These are phyloP conservation scores for Aporophyla nigra DNA, from an alignment of 2,888 invertebrate species.

Conservation along the genomic window DNA sequence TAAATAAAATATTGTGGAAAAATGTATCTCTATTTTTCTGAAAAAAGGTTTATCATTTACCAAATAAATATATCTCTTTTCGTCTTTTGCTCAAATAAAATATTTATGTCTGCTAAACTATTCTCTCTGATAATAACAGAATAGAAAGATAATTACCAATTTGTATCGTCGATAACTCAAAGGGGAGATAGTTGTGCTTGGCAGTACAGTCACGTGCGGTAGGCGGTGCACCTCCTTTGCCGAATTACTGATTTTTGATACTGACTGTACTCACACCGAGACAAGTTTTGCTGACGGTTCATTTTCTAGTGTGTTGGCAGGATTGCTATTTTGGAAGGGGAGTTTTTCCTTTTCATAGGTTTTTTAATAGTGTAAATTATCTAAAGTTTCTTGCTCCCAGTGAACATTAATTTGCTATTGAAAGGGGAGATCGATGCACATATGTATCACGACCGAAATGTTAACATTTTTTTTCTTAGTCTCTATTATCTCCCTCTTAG, in stretches of 20 bases:
- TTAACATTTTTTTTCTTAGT: no score
- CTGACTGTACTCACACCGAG: conserved; percentile 15
- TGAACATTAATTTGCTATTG: no score
- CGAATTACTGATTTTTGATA: conserved; percentile 62
- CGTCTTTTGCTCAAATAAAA: conserved; percentile 10
- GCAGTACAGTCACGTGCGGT: conserved; percentile 59
- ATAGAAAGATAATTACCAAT: conserved; percentile 66
- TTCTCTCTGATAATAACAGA: conserved; percentile 46
- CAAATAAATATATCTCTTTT: conserved; percentile 1
- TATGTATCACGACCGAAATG: no score
- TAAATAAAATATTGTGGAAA: conserved; percentile 1
- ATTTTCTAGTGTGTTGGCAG: background rate
- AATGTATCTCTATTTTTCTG: background rate
- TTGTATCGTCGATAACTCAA: conserved; percentile 62
- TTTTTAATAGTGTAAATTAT: background rate
- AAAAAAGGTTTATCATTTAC: conserved; percentile 16
- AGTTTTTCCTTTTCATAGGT: no score
- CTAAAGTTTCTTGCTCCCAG: no score
- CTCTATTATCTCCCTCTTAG: no score
- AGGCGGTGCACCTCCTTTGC: conserved; percentile 46
- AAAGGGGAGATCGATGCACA: no score
- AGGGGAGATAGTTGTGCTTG: conserved; percentile 47
- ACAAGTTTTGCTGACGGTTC: background rate
- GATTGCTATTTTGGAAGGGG: background rate
- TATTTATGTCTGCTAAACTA: conserved; percentile 17